Percentiles rank a stretch among this genome's conserved stretches.
phyloP scores from a whole-genome alignment of 2,113 vertebrate genomes.

The Nesogale talazaci region DNA sequence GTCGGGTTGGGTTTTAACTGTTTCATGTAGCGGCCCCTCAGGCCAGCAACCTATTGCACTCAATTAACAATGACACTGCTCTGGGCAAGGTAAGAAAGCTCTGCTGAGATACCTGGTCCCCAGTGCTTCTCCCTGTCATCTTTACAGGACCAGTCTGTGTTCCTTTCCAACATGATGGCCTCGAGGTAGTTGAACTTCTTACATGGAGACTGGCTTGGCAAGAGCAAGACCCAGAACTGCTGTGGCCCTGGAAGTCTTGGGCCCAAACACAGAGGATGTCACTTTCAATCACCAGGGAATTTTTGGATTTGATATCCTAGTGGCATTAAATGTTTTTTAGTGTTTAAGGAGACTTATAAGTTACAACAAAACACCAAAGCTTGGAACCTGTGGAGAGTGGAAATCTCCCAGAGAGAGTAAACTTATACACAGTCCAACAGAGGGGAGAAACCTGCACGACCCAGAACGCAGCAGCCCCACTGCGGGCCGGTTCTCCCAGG shows the following conservation, averaged over 20 bases:
- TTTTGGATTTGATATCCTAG: background rate
- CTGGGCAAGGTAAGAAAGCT: background rate
- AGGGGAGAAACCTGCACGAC: no score
- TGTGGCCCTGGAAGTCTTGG: background rate
- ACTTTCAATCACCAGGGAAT: background rate
- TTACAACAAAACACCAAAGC: background rate
- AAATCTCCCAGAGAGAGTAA: no score
- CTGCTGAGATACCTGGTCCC: background rate
- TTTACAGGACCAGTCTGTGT: background rate
- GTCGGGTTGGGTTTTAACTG: background rate
- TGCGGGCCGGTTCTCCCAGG: no score
- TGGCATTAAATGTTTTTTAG: background rate
- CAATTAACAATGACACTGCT: background rate
- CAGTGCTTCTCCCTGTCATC: background rate
- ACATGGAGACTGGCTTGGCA: background rate
- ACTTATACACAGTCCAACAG: no score
- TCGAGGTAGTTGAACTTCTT: background rate
- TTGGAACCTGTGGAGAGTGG: no score
- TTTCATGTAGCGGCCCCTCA: no score
- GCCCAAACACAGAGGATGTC: background rate
- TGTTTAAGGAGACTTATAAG: background rate
- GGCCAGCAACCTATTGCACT: background rate
- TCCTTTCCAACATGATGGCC: background rate
- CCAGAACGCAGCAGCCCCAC: no score
- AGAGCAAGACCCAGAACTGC: constrained; percentile 22